Evolutionary conservation across 1,140 invertebrate genomes (phyloP), one percentile per base, ranked within the genome.

Genomic region (Neotoxoptera formosana): DNA sequence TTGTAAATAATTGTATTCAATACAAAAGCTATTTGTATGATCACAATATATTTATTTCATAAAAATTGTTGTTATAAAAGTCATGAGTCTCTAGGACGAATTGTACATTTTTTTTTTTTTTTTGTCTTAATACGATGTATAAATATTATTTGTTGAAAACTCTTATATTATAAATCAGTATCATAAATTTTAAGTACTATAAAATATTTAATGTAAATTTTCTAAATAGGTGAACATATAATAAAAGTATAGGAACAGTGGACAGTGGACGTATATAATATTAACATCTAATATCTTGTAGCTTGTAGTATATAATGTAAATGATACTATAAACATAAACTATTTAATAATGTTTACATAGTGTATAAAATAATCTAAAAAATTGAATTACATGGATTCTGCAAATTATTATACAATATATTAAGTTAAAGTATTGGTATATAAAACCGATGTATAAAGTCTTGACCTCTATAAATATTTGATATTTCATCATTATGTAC

Each of bases 221-320:
- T 41, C 41, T 84, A 84, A 84, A 67, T 67, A 67, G 14, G 60
- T 67, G 60, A 67, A 67, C 60, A 67, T 67, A 67, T 41, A 36
- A 86, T 47, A 84, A 34, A 88, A 88, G 47, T n/a, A 51, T 88
- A 88, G 86, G 86, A 88, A 88, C 86, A 88, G 86, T 88, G 47
- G 45, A 88, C 47, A 88, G 86, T 88, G 47, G 45, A 48, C 45
- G 30, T 88, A 88, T 34, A 88, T 48, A 48, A 88, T 34, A 48
- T 88, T 88, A 88, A 88, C 84, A 45, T 86, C 83, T 84, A 84
- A 86, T 47, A 83, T 83, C 25, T 86, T 86, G 41, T 86, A 36
- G 36, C 84, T 14, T 86, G 36, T 25, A 86, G 14, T 86, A 84
- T 45, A 41, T n/a, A 30, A 17, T 87, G 41, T 67, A 67, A 67